These are phyloP conservation scores for Oryzias dopingdopingensis DNA, from an alignment of 2,797 vertebrate species.

Conservation along the genomic window DNA sequence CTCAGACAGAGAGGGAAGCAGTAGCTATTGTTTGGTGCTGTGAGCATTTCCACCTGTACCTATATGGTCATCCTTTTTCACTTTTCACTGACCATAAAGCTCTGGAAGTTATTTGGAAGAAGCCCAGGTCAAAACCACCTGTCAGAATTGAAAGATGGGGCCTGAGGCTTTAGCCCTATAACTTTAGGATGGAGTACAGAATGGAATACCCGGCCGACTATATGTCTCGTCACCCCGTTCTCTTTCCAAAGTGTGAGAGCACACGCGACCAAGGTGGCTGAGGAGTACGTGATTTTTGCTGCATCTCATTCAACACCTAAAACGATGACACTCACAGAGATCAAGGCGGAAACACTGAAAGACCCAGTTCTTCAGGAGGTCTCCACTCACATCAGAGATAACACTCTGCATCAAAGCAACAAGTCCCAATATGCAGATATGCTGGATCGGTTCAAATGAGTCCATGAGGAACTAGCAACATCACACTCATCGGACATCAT, in stretches of 20 bases:
- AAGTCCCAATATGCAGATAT: not conserved
- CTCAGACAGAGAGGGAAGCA: conserved; percentile 33
- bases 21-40: conserved; percentile 42
- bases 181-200: conserved; percentile 19
- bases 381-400: conserved; percentile 2
- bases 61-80: conserved; percentile 34
- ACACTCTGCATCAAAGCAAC: conserved; percentile 16
- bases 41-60: conserved; percentile 43
- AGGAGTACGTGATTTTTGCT: conserved; percentile 14
- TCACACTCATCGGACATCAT: conserved; percentile 1
- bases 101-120: conserved; percentile 39
- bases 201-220: conserved; percentile 41
- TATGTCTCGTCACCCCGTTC: conserved; percentile 27
- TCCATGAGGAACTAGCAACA: conserved; percentile 24
- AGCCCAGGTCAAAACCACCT: conserved; percentile 34
- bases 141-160: conserved; percentile 30
- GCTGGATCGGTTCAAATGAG: conserved; percentile 4
- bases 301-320: conserved; percentile 9
- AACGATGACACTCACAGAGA: conserved; percentile 19
- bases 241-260: not conserved
- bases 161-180: conserved; percentile 31
- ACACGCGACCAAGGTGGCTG: conserved; percentile 1
- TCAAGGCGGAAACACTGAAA: conserved; percentile 12
- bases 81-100: conserved; percentile 43
- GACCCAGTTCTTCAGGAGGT: conserved; percentile 23